A percentile compares a stretch with the other conserved stretches of the same genome.
phyloP scores from a whole-genome alignment of 2,888 invertebrate genomes.

The Coleophora deauratella region DNA sequence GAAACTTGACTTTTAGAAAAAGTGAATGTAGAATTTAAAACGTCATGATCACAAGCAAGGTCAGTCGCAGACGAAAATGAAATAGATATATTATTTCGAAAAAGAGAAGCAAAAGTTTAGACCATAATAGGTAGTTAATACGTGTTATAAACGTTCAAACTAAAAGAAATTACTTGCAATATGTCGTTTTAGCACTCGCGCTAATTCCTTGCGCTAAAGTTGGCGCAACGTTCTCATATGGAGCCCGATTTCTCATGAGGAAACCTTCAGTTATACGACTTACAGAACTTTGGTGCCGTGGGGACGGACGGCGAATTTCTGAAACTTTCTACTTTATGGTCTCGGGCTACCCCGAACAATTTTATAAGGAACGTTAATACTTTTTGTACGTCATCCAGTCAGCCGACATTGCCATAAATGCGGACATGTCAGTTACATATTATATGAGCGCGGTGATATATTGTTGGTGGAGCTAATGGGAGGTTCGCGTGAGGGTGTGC shows the following conservation, averaged over 20 bases:
- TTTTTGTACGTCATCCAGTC: constrained; percentile 40
- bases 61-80: too few relatives aligned
- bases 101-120: too few relatives aligned
- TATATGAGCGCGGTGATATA: constrained; percentile 57
- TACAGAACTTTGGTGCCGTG: background rate
- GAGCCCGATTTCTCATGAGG: background rate
- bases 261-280: background rate
- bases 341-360: constrained; percentile 35
- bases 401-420: constrained; percentile 50
- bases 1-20: too few relatives aligned
- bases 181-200: too few relatives aligned
- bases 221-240: too few relatives aligned
- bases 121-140: too few relatives aligned
- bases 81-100: too few relatives aligned
- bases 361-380: constrained; percentile 32
- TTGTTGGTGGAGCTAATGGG: constrained; percentile 52
- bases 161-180: too few relatives aligned
- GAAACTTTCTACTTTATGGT: constrained; percentile 29
- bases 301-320: constrained; percentile 10
- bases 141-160: too few relatives aligned
- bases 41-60: too few relatives aligned
- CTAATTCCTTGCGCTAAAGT: too few relatives aligned
- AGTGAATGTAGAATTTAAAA: too few relatives aligned
- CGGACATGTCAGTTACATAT: constrained; percentile 56
- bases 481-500: constrained; percentile 58